Evolutionary conservation across 2,888 invertebrate species (phyloP).

Genomic region (Erebia aethiops): DNA sequence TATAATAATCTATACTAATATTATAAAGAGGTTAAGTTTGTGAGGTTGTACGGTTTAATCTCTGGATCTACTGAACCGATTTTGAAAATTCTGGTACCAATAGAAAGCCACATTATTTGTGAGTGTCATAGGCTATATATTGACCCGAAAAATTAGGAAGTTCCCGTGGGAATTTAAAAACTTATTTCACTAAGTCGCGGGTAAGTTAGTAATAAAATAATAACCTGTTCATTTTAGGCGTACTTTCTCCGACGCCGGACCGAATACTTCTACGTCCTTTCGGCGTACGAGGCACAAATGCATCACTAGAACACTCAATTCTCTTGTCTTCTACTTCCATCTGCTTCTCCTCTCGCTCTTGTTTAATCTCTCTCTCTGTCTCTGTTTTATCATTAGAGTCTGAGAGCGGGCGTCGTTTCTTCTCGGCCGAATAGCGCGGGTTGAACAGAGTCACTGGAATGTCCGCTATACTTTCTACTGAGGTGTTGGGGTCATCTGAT

Average conservation of each 20-base stretch:
- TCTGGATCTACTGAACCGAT: too few species aligned
- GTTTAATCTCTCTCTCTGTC: conserved; percentile 34
- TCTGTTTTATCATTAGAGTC: conserved; percentile 18
- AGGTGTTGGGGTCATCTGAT: conserved; percentile 71
- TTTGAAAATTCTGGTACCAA: too few species aligned
- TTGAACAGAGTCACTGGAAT: conserved; percentile 72
- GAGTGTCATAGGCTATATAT: too few species aligned
- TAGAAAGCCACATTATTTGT: too few species aligned
- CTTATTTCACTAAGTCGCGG: too few species aligned
- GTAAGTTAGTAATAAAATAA: too few species aligned
- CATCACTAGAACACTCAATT: not conserved
- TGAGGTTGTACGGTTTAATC: too few species aligned
- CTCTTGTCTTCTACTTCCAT: conserved; percentile 27
- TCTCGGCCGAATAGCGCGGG: conserved; percentile 61
- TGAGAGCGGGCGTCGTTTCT: conserved; percentile 17
- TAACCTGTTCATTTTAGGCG: conserved; percentile 58
- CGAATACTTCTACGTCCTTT: conserved; percentile 60
- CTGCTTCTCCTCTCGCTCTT: conserved; percentile 25
- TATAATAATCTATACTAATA: too few species aligned
- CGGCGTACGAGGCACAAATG: conserved; percentile 58
- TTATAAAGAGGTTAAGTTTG: too few species aligned
- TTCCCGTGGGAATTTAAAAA: too few species aligned
- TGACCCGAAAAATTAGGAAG: too few species aligned
- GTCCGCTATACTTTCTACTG: conserved; percentile 75
- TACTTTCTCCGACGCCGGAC: conserved; percentile 51